Evolutionary conservation across 2,113 vertebrate species (phyloP), one percentile per base, ranked within the genome.

Genomic region (Ceratotherium simum): DNA sequence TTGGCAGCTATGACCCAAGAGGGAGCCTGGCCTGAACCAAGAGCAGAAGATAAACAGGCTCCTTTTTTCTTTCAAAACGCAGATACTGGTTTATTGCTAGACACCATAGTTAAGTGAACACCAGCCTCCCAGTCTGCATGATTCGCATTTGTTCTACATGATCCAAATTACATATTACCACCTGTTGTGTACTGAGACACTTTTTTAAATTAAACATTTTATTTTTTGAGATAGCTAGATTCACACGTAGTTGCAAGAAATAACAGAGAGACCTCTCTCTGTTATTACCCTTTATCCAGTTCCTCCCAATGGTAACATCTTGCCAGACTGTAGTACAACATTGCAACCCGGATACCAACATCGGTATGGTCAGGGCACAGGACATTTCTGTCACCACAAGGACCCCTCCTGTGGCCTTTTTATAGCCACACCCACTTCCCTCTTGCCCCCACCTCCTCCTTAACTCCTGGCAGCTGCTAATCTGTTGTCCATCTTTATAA

Each of bases 171-270:
- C 46, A 85, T 29, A 23, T 64, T 23, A 9, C 62, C 78, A 58
- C 46, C 91, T 73, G 25, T 62, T 84, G 42, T 65, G 87, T 67
- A 25, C 46, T 80, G 12, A 80, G 89, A 48, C 56, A 10, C 27
- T 27, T 46, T 90, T 80, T 60, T 69, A 90, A 90, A 94, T 75
- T 64, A 11, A 70, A 75, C 36, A 87, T 67, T 67, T 93, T 54
- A 29, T 36, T 96, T 62, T 95, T 94, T 56, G 48, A 80, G 56
- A 70, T 87, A 81, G 86, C 67, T 12, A 78, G 73, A 83, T 69
- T 54, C 60, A 86, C 23, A 70, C 36, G 42, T 42, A 42, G 25
- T 79, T 92, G 39, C 51, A 85, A 70, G 65, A 73, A 96, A 64
- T 72, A 82, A 80, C 39, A 90, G 25, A 54, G 83, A n/a, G n/a